phyloP scores from a whole-genome alignment of 2,888 invertebrate species.

The Drosophila phalerata region DNA sequence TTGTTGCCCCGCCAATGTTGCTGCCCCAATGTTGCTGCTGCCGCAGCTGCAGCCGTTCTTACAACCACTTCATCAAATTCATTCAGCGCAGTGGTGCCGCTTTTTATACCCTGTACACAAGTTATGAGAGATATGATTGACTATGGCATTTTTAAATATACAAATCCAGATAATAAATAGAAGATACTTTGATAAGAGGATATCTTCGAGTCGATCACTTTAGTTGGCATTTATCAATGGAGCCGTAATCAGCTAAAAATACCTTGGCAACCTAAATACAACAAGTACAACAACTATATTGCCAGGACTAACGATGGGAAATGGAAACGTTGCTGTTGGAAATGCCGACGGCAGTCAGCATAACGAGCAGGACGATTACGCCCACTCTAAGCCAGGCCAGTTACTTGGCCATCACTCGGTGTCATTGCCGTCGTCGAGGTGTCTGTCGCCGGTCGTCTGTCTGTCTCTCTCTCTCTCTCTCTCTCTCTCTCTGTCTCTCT shows the following conservation, averaged over 20 bases:
- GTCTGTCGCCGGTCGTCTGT: neutral
- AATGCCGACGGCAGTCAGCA: slow-evolving; percentile 57
- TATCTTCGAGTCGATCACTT: slow-evolving; percentile 22
- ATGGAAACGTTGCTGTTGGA: slow-evolving; percentile 33
- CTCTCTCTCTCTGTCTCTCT: slow-evolving; percentile 18
- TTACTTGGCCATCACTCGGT: slow-evolving; percentile 45
- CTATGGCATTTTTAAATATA: neutral
- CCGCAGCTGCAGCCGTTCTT: slow-evolving; percentile 46
- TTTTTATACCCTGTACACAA: slow-evolving; percentile 46
- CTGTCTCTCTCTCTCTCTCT: neutral
- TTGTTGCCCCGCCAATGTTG: slow-evolving; percentile 2
- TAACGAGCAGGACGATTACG: slow-evolving; percentile 75
- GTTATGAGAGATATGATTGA: neutral
- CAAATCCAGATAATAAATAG: too few species aligned
- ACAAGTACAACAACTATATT: slow-evolving; percentile 28
- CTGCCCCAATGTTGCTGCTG: slow-evolving; percentile 8
- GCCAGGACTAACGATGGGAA: slow-evolving; percentile 35
- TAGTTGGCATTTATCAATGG: neutral
- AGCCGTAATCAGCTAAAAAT: slow-evolving; percentile 75
- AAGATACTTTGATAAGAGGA: slow-evolving; percentile 15
- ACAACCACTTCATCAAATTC: slow-evolving; percentile 78
- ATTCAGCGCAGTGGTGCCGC: slow-evolving; percentile 59
- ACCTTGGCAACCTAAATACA: slow-evolving; percentile 63
- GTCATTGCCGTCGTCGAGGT: slow-evolving; percentile 29
- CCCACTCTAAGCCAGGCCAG: slow-evolving; percentile 44